Conservation (phyloP, 23 tunicate species). For the Styela clava region DNA sequence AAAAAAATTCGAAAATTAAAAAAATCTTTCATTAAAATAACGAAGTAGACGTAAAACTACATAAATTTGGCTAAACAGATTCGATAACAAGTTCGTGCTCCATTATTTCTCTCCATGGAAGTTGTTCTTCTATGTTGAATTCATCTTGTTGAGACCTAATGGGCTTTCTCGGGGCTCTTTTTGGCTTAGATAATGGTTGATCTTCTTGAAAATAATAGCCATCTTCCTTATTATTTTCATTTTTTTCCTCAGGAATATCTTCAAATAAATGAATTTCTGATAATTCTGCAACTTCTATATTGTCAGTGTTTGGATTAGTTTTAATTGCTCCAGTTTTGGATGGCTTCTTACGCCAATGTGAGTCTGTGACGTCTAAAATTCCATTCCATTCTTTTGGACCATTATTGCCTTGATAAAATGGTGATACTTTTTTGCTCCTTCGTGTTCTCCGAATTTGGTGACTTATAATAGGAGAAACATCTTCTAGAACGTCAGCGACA, state of each 20-base stretch:
- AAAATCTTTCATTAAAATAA: no score
- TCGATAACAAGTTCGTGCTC: slow-evolving; percentile 69
- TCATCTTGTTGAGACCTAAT: not conserved
- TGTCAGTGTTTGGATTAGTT: not conserved
- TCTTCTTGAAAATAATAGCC: not conserved
- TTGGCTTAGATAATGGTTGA: not conserved
- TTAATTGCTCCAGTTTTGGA: not conserved
- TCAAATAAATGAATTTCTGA: not conserved
- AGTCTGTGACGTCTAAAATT: not conserved
- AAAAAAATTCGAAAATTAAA: no score
- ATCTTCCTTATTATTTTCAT: not conserved
- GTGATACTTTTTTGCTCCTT: not conserved
- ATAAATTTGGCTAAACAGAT: no score
- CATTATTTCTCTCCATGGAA: slow-evolving; percentile 66
- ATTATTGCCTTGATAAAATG: not conserved
- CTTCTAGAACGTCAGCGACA: not conserved
- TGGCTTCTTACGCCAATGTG: not conserved
- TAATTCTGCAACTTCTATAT: not conserved
- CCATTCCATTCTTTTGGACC: not conserved
- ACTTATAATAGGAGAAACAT: not conserved
- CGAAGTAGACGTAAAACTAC: no score
- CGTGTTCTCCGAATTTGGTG: not conserved
- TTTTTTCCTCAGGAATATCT: not conserved
- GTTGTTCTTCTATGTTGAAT: not conserved
- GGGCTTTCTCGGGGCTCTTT: not conserved